Evolutionary conservation across 2,888 invertebrate species (phyloP).

Genomic region (Arctia plantaginis): DNA sequence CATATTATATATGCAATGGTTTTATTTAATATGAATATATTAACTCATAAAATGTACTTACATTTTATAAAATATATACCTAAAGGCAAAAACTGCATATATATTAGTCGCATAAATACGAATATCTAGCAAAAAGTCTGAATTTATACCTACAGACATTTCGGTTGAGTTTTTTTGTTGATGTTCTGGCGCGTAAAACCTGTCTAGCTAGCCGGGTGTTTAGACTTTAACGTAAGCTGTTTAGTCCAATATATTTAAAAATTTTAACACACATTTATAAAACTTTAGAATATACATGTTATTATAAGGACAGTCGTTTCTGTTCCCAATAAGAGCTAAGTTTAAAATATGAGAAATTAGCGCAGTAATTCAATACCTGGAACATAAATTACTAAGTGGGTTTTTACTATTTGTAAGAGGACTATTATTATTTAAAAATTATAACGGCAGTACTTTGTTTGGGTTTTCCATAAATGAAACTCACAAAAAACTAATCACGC

Average conservation of each 20-base stretch:
- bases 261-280: constrained; percentile 36
- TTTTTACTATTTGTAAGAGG: constrained; percentile 9
- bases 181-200: constrained; percentile 69
- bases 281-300: not conserved
- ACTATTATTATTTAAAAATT: constrained; percentile 52
- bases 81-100: constrained; percentile 33
- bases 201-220: constrained; percentile 61
- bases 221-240: constrained; percentile 51
- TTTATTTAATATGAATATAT: constrained; percentile 1
- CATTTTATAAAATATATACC: not conserved
- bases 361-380: not conserved
- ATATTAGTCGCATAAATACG: constrained; percentile 38
- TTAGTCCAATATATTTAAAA: constrained; percentile 49
- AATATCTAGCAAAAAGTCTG: constrained; percentile 58
- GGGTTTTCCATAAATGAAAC: constrained; percentile 69
- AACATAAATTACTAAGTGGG: constrained; percentile 8
- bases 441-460: constrained; percentile 51
- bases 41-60: constrained; percentile 20
- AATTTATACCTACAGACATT: constrained; percentile 59
- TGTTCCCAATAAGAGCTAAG: not conserved
- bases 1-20: not conserved
- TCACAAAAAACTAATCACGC: constrained; percentile 65
- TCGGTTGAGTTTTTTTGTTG: constrained; percentile 63
- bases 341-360: not conserved
- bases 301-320: not conserved